Base-by-base conservation (phyloP, 2,797 vertebrate genomes). In the Sebastolobus alascanus region DNA sequence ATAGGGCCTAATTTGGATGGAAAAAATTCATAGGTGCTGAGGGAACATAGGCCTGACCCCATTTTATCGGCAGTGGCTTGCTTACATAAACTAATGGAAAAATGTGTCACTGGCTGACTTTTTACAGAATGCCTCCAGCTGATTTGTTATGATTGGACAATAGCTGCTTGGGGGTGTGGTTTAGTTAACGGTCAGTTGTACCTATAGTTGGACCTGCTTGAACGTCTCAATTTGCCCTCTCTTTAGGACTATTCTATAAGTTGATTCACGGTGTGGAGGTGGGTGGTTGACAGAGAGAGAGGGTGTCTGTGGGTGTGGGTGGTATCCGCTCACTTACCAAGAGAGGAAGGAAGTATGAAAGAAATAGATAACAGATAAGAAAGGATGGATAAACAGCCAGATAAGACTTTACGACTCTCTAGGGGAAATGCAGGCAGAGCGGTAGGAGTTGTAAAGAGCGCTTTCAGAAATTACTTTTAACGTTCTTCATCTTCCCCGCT, bases 321-420 rank as follows among this genome's bases (percentile, higher is more conserved):
- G 40, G 25, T 50, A 77, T 40, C 35, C 33, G 20, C 59, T 46
- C 38, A 68, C 29, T 27, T 72, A 77, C 86, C 60, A 54, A 84
- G 84, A 89, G 76, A 60, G 76, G 75, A 88, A 92, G 90, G 86
- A 78, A 85, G 90, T 75, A 82, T 89, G 77, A 86, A 68, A 64
- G 54, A 86, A 75, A 71, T 25, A 70, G 84, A 84, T 77, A 83
- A 77, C 50, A 72, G 78, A 84, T 73, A 80, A 50, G 29, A 85
- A 70, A 82, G 66, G 82, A 66, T 31, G 43, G 86, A 82, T 79
- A 87, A 84, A 85, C 73, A 79, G 11, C 16, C 70, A 72, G 82
- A 90, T 86, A 85, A 82, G 71, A 78, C 68, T 52, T 79, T 55
- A 87, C 56, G 58, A 54, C 33, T 84, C 74, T 63, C 8, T 0